Base-by-base conservation (phyloP, 2,888 invertebrate species). In the Nomada ferruginata region DNA sequence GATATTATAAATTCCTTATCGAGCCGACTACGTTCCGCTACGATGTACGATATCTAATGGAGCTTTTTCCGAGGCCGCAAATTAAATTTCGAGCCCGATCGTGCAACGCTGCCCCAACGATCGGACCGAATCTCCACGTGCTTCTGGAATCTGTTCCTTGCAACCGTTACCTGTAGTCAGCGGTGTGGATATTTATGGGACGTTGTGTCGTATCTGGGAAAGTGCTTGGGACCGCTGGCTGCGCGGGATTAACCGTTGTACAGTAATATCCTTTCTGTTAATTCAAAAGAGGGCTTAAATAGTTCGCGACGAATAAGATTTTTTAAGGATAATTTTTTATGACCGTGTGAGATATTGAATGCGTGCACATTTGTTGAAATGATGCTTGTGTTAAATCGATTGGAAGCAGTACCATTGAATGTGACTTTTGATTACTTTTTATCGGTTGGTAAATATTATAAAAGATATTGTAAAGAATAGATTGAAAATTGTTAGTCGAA, bases 1-100 rank as follows among this genome's bases (percentile, higher is more conserved):
- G 85, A 86, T 87, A 83, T 76, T 77, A 78, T 86, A 86, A 87
- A 87, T 87, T 82, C 87, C 86, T 86, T 86, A 79, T 80, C 85
- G 83, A 71, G 55, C 60, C 76, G 76, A 61, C 74, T 82, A 63
- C 55, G 55, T 55, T 76, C 68, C 36, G 13, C 42, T 44, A 50
- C 77, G 83, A 82, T 83, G 77, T 61, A 83, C 83, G 82, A 74
- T 82, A 77, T 77, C 82, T 81, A 77, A 73, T 70, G 70, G 82
- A 60, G 61, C 77, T 79, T 79, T 79, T 76, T 76, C 60, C 23
- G 65, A 36, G 18, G 20, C 82, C 73, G 65, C 75, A 72, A 82
- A 83, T 83, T 83, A 64, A 83, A 83, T 83, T 82, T 83, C 72
- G 42, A 63, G 74, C 72, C 36, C 77, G 84, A 77, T 84, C 72